Percentiles rank a stretch among this genome's conserved stretches.
phyloP scores from a whole-genome alignment of 2,113 vertebrate species.

The Emberiza fucata region DNA sequence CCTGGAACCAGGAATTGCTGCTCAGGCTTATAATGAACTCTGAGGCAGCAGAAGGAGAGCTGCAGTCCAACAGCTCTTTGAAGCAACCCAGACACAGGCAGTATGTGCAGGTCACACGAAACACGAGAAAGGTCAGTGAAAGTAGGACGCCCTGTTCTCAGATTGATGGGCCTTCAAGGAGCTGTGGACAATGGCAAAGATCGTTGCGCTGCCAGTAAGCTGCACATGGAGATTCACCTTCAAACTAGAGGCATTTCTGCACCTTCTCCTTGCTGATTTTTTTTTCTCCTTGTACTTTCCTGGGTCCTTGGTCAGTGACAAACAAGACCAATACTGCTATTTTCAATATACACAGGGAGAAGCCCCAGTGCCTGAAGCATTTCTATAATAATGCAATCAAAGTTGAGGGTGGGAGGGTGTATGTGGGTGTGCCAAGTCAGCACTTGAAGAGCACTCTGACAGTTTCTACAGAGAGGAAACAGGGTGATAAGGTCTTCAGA shows the following conservation, averaged over 20 bases:
- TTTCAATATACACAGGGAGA: not conserved
- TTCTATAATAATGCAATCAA: not conserved
- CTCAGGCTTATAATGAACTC: conserved; percentile 9
- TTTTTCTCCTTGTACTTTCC: not conserved
- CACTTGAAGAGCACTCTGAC: not conserved
- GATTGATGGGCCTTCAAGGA: conserved; percentile 35
- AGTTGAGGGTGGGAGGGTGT: not conserved
- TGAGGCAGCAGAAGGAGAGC: conserved; percentile 11
- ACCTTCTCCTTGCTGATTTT: not conserved
- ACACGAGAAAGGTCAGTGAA: not conserved
- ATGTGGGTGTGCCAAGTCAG: not conserved
- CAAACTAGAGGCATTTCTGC: not conserved
- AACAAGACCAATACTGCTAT: not conserved
- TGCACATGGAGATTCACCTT: not conserved
- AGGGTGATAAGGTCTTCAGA: not conserved
- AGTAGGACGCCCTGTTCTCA: conserved; percentile 1
- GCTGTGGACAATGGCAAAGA: not conserved
- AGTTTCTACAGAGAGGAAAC: not conserved
- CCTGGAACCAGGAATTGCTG: not conserved
- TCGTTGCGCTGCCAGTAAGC: not conserved
- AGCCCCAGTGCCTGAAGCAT: not conserved
- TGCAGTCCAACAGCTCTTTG: not conserved
- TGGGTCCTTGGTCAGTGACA: not conserved
- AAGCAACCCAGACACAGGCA: not conserved
- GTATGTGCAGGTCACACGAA: not conserved